Evolutionary conservation across 2,797 vertebrate genomes (phyloP).

Genomic region (Buceros bicornis): DNA sequence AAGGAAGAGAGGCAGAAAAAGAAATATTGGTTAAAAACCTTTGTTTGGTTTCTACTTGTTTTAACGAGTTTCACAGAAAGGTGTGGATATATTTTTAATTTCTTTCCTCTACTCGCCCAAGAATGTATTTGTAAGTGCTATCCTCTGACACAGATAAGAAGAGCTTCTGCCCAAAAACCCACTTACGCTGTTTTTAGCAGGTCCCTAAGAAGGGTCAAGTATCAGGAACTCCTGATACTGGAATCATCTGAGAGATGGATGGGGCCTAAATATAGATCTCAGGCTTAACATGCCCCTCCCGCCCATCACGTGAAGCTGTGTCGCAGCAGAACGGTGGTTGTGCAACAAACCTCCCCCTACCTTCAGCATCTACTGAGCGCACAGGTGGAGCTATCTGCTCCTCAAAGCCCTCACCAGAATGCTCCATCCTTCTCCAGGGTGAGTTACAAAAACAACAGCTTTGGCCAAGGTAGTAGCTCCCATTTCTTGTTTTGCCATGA

Average conservation of each 20-base stretch:
- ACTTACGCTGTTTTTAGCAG: not conserved
- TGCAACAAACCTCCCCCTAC: not conserved
- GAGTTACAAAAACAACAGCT: not conserved
- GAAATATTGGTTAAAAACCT: not conserved
- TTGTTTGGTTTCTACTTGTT: not conserved
- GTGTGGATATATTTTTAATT: not conserved
- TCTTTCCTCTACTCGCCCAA: rapidly evolving
- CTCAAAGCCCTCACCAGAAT: not conserved
- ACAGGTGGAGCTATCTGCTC: rapidly evolving
- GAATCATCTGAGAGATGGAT: rapidly evolving
- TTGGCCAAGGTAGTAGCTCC: not conserved
- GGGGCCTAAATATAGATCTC: not conserved
- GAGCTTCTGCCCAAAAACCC: not conserved
- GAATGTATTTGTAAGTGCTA: not conserved
- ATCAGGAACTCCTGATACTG: not conserved
- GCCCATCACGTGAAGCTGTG: rapidly evolving
- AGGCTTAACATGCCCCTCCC: not conserved
- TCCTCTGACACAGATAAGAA: rapidly evolving
- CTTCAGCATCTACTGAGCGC: rapidly evolving
- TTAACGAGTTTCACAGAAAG: not conserved
- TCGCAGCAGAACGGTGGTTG: rapidly evolving
- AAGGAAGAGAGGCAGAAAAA: not conserved
- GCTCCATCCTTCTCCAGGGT: not conserved
- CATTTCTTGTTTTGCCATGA: not conserved
- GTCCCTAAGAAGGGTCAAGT: not conserved